Evolutionary conservation across 64 coral and sea anemone genomes (phyloP).

Genomic region (Orbicella faveolata): DNA sequence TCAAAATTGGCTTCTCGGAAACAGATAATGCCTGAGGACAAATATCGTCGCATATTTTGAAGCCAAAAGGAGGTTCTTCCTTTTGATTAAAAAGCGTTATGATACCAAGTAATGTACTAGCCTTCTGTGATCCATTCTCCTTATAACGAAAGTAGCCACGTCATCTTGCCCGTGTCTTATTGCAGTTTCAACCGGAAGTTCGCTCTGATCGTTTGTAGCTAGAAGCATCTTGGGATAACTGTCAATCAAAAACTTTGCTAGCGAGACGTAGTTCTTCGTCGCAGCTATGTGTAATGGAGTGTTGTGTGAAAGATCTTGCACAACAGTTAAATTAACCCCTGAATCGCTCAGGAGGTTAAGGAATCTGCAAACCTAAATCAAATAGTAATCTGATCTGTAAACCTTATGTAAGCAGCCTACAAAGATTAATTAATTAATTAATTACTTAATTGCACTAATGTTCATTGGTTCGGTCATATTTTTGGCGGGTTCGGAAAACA

Average conservation of each 20-base stretch:
- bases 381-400: not conserved
- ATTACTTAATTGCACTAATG: too few species aligned
- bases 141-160: constrained; percentile 55
- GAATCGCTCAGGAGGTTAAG: not conserved
- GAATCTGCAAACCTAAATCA: constrained; percentile 25
- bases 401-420: too few species aligned
- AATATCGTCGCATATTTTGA: too few species aligned
- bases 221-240: constrained; percentile 42
- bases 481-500: too few species aligned
- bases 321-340: constrained; percentile 2
- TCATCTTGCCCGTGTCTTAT: constrained; percentile 47
- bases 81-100: too few species aligned
- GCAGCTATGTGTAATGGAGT: constrained; percentile 53
- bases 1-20: too few species aligned
- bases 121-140: constrained; percentile 53
- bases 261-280: constrained; percentile 28
- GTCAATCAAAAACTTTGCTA: constrained; percentile 32
- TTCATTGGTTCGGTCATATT: too few species aligned
- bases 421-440: too few species aligned
- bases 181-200: constrained; percentile 61
- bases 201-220: constrained; percentile 23
- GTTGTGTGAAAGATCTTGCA: constrained; percentile 22
- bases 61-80: too few species aligned
- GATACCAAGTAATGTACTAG: not conserved
- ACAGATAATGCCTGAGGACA: too few species aligned